Percentiles rank a stretch among this genome's conserved stretches.
Evolutionary conservation across 2,113 vertebrate species (phyloP).

Genomic region (Heloderma charlesbogerti): DNA sequence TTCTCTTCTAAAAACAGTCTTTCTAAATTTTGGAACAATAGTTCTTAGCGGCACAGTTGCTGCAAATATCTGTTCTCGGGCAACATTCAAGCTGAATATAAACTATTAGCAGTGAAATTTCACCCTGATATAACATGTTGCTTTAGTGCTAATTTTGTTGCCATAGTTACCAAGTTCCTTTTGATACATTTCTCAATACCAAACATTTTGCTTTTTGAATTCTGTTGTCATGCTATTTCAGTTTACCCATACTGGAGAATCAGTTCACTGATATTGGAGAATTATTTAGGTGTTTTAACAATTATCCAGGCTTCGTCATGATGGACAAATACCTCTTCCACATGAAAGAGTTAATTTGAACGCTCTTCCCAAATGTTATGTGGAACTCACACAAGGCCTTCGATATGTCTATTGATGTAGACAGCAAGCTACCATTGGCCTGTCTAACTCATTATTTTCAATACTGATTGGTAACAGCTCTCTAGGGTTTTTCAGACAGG

Average conservation of each 20-base stretch:
- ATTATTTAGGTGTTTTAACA: background rate
- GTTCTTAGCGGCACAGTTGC: background rate
- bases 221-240: slow-evolving; percentile 14
- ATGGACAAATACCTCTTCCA: slow-evolving; percentile 15
- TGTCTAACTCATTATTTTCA: background rate
- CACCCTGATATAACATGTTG: slow-evolving; percentile 26
- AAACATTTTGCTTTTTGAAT: slow-evolving; percentile 31
- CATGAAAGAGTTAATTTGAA: slow-evolving; percentile 36
- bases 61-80: slow-evolving; percentile 17
- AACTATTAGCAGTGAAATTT: slow-evolving; percentile 34
- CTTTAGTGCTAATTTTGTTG: slow-evolving; percentile 41
- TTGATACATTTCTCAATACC: slow-evolving; percentile 29
- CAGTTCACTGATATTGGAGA: background rate
- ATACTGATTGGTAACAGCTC: background rate
- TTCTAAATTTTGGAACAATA: slow-evolving; percentile 8
- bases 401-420: background rate
- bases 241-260: background rate
- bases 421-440: background rate
- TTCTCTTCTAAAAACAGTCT: background rate
- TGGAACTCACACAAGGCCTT: background rate
- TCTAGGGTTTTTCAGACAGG: background rate
- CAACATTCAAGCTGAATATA: slow-evolving; percentile 14
- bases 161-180: slow-evolving; percentile 38
- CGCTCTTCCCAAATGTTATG: background rate
- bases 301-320: slow-evolving; percentile 49